A percentile compares a stretch with the other conserved stretches of the same genome.
Conservation (phyloP, 2,113 vertebrate species). For the Dicentrarchus labrax region DNA sequence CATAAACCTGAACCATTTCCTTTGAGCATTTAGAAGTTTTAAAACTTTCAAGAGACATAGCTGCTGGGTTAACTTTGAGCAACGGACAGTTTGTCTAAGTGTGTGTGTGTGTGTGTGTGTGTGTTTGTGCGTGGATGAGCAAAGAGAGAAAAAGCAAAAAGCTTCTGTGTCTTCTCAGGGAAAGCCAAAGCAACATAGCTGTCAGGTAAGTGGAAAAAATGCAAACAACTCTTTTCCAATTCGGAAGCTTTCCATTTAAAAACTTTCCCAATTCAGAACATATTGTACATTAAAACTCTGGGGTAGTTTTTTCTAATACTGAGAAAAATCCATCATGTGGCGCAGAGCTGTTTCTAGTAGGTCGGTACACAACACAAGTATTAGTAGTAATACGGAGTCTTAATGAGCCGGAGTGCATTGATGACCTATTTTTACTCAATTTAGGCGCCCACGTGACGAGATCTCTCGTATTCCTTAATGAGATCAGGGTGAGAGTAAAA, state of each 20-base stretch:
- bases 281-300: neutral
- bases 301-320: neutral
- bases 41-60: constrained; percentile 26
- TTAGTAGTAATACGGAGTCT: constrained; percentile 2
- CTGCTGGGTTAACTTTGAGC: constrained; percentile 42
- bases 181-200: constrained; percentile 31
- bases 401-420: constrained; percentile 42
- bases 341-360: neutral
- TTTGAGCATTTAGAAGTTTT: constrained; percentile 15
- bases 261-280: constrained; percentile 25
- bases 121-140: neutral
- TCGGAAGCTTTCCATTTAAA: constrained; percentile 5
- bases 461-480: constrained; percentile 23
- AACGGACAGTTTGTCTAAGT: neutral
- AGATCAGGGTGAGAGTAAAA: constrained; percentile 36
- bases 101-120: neutral
- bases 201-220: constrained; percentile 23
- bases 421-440: constrained; percentile 40
- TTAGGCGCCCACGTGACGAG: neutral
- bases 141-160: neutral
- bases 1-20: neutral
- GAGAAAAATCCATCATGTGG: neutral
- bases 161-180: neutral
- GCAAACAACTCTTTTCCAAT: constrained; percentile 26
- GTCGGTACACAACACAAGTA: neutral